Evolutionary conservation across 2,797 vertebrate genomes (phyloP).

Genomic region (Poeciliopsis gracilis): DNA sequence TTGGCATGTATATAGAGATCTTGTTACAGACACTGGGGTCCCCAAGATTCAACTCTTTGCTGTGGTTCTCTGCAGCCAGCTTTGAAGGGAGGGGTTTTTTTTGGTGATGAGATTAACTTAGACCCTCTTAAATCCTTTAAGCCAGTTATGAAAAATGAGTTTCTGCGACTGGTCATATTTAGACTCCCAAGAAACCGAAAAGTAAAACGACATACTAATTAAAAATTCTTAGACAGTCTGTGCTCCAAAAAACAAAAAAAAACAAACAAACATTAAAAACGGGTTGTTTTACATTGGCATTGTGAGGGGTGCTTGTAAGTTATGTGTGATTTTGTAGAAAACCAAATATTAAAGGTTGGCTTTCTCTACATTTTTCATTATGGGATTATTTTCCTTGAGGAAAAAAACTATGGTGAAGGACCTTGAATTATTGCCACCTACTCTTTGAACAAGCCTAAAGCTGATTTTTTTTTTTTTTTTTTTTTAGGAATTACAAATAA

Average conservation of each 20-base stretch:
- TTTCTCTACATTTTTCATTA: neutral
- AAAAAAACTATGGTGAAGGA: neutral
- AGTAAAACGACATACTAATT: neutral
- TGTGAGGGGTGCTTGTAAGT: neutral
- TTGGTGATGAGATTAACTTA: neutral
- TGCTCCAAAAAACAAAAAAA: neutral
- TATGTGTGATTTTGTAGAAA: neutral
- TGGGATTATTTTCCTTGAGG: neutral
- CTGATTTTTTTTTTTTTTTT: slow-evolving; percentile 17
- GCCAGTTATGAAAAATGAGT: neutral
- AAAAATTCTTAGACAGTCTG: neutral
- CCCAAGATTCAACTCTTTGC: neutral
- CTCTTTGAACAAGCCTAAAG: slow-evolving; percentile 24
- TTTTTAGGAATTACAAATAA: neutral
- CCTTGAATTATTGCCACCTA: neutral
- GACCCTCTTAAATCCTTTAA: neutral
- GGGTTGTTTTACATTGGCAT: neutral
- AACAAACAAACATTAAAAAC: neutral
- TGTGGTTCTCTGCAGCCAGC: neutral
- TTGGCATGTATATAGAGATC: neutral
- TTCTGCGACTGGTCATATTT: neutral
- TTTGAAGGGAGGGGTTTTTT: neutral
- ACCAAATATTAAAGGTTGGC: neutral
- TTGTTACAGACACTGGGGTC: neutral
- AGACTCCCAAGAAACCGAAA: neutral